These are phyloP conservation scores for Melanerpes aurifrons DNA, from an alignment of 2,113 vertebrate species.

Conservation along the genomic window DNA sequence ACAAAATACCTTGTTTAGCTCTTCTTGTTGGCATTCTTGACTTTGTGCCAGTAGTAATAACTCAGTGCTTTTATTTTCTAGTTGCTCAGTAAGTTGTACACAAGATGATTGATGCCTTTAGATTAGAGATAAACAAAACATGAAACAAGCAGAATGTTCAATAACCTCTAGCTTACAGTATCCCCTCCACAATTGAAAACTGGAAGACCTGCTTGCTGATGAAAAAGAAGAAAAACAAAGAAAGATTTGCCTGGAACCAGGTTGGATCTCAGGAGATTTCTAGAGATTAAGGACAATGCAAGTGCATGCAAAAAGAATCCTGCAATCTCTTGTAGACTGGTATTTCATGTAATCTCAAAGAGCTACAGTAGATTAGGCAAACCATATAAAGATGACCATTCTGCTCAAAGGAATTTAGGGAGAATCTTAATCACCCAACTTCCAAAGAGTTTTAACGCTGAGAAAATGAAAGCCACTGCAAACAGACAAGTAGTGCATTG, in stretches of 20 bases:
- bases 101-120: conserved; percentile 59
- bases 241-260: background rate
- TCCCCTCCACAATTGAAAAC: background rate
- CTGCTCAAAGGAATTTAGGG: background rate
- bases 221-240: background rate
- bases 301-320: background rate
- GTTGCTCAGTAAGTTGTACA: conserved; percentile 57
- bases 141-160: background rate
- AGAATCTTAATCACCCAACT: background rate
- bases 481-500: background rate
- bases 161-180: background rate
- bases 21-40: conserved; percentile 50
- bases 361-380: background rate
- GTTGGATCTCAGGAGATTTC: background rate
- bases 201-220: background rate
- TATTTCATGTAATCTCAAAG: background rate
- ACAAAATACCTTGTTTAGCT: conserved; percentile 70
- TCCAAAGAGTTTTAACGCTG: background rate
- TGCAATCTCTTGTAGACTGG: background rate
- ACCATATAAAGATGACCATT: background rate
- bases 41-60: conserved; percentile 30
- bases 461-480: background rate
- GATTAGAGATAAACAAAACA: conserved; percentile 51
- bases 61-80: conserved; percentile 64
- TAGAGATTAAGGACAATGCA: background rate